Evolutionary conservation across 2,797 vertebrate species (phyloP).

Genomic region (Xenops minutus): DNA sequence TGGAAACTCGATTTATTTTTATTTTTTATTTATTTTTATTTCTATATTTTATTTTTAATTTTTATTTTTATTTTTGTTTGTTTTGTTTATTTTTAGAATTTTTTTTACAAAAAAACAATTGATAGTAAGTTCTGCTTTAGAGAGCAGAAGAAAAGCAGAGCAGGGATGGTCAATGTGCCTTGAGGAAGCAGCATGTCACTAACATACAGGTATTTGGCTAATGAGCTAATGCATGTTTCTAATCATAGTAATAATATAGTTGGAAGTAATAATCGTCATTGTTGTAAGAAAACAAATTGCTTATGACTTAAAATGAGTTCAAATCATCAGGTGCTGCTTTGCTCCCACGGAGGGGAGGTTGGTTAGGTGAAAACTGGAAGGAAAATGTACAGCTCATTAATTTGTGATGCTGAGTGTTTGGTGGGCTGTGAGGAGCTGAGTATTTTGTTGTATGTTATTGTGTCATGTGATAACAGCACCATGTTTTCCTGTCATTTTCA

Average conservation of each 20-base stretch:
- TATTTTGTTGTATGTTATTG: constrained; percentile 18
- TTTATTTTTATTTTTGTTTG: neutral
- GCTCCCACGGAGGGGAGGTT: neutral
- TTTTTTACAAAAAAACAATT: neutral
- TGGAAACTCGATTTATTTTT: neutral
- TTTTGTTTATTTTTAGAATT: neutral
- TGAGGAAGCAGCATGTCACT: neutral
- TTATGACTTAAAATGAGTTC: neutral
- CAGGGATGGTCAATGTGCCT: neutral
- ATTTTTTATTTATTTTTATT: neutral
- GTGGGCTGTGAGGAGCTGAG: neutral
- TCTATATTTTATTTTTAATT: too few species aligned
- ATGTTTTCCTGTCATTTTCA: constrained; percentile 65
- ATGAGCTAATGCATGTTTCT: neutral
- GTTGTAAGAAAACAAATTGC: neutral
- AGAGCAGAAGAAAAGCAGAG: neutral
- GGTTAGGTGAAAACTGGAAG: neutral
- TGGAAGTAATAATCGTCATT: neutral
- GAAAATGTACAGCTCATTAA: neutral
- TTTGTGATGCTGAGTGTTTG: neutral
- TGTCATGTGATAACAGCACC: constrained; percentile 49
- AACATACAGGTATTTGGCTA: neutral
- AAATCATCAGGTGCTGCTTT: neutral
- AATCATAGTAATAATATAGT: neutral
- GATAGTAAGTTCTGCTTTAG: neutral